These are phyloP conservation scores for Heterodera carotae DNA, from an alignment of 1,140 invertebrate species.

Conservation along the genomic window DNA sequence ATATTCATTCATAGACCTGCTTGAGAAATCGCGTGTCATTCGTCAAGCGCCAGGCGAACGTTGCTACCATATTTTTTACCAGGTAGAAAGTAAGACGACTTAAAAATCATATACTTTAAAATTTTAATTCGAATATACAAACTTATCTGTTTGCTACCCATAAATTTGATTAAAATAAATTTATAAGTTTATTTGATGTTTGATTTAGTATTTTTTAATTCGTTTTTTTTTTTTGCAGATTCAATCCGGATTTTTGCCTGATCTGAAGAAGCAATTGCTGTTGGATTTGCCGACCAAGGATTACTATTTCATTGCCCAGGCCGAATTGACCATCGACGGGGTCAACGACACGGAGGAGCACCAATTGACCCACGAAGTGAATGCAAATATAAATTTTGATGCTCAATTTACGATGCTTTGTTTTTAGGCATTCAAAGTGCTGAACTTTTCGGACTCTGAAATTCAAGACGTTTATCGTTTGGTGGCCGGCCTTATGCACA, in stretches of 20 bases:
- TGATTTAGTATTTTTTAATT: too few species aligned
- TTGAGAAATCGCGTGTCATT: slow-evolving; percentile 99
- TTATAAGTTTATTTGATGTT: too few species aligned
- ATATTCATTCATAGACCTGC: slow-evolving; percentile 85
- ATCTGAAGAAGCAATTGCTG: slow-evolving; percentile 68
- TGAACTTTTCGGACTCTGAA: slow-evolving; percentile 93
- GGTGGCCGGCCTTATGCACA: slow-evolving; percentile 94
- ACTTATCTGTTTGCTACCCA: too few species aligned
- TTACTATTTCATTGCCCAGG: slow-evolving; percentile 83
- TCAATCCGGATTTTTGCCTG: slow-evolving; percentile 86
- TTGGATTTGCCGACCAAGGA: slow-evolving; percentile 59
- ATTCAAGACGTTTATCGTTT: slow-evolving; percentile 95
- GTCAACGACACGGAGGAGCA: slow-evolving; percentile 91
- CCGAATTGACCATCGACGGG: slow-evolving; percentile 88
- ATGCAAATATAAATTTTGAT: slow-evolving; percentile 68
- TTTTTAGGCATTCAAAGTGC: slow-evolving; percentile 93
- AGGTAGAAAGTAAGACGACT: slow-evolving; percentile 8
- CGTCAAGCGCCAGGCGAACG: slow-evolving; percentile 95
- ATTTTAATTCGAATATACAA: too few species aligned
- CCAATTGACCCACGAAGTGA: slow-evolving; percentile 82
- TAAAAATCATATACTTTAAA: too few species aligned
- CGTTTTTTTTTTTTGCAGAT: slow-evolving; percentile 74
- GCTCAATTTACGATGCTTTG: slow-evolving; percentile 17
- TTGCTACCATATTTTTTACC: slow-evolving; percentile 80
- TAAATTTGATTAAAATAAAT: too few species aligned